A percentile compares a stretch with the other conserved stretches of the same genome.
phyloP scores from a whole-genome alignment of 2,113 vertebrate genomes.

The Cheirogaleus medius region DNA sequence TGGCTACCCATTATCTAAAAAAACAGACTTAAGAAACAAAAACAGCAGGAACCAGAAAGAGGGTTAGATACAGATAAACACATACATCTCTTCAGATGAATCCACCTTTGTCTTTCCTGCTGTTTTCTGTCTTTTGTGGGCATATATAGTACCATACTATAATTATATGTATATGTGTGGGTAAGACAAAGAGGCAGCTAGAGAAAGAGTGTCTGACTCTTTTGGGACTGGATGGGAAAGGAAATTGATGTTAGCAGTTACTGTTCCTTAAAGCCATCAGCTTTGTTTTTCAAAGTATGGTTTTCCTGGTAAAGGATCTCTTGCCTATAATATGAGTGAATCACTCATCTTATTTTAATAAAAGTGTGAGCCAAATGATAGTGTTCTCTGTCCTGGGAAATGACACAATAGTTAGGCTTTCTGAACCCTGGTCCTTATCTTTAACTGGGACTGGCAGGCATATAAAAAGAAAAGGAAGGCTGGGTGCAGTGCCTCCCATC shows the following conservation, averaged over 20 bases:
- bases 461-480: slow-evolving; percentile 42
- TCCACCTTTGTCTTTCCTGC: slow-evolving; percentile 45
- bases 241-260: slow-evolving; percentile 52
- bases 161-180: slow-evolving; percentile 64
- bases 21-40: slow-evolving; percentile 47
- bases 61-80: slow-evolving; percentile 1
- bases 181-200: slow-evolving; percentile 50
- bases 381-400: slow-evolving; percentile 24
- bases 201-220: slow-evolving; percentile 21
- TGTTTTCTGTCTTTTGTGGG: slow-evolving; percentile 53
- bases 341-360: slow-evolving; percentile 73
- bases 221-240: slow-evolving; percentile 41
- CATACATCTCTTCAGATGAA: slow-evolving; percentile 12
- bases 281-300: slow-evolving; percentile 59
- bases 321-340: slow-evolving; percentile 55
- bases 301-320: slow-evolving; percentile 62
- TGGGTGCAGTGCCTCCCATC: too few species aligned
- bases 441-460: slow-evolving; percentile 1
- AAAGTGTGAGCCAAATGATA: slow-evolving; percentile 52
- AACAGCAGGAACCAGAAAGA: slow-evolving; percentile 35
- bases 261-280: slow-evolving; percentile 31
- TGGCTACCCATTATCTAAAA: not conserved
- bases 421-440: slow-evolving; percentile 46
- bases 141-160: not conserved
- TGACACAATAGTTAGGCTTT: slow-evolving; percentile 13